Evolutionary conservation across 2,113 vertebrate species (phyloP).

Genomic region (Danionella cerebrum): DNA sequence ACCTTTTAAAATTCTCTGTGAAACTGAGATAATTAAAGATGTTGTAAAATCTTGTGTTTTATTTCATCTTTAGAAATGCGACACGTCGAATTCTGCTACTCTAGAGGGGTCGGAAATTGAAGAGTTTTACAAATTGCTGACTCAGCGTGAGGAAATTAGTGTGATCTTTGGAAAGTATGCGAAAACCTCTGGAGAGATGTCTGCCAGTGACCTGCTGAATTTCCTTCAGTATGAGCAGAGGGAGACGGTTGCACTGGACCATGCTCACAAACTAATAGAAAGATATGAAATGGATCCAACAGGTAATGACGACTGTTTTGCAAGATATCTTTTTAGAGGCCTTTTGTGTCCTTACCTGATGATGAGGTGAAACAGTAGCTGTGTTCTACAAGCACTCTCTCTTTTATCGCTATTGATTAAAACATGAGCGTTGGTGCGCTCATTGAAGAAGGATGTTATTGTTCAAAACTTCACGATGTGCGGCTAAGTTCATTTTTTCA

Average conservation of each 20-base stretch:
- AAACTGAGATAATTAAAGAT: no score
- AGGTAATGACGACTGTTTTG: conserved; percentile 46
- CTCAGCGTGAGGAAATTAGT: conserved; percentile 77
- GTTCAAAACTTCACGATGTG: no score
- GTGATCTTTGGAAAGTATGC: conserved; percentile 66
- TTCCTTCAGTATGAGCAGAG: conserved; percentile 75
- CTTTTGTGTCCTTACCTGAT: no score
- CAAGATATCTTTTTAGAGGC: no score
- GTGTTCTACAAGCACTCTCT: no score
- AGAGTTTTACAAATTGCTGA: conserved; percentile 83
- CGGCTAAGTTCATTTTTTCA: no score
- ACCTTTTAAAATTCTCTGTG: no score
- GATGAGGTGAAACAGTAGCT: no score
- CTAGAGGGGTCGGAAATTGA: conserved; percentile 89
- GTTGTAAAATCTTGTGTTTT: neutral
- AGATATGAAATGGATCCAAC: conserved; percentile 75
- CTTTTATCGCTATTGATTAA: no score
- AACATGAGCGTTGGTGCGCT: no score
- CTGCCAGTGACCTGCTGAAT: conserved; percentile 60
- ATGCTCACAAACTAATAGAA: conserved; percentile 75
- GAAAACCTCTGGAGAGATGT: conserved; percentile 59
- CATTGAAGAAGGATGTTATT: no score
- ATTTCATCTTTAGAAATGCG: conserved; percentile 70
- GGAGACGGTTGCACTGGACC: conserved; percentile 57
- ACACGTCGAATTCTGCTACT: conserved; percentile 76